Conservation (phyloP, 2,888 invertebrate genomes). For the Girardia tigrina region DNA sequence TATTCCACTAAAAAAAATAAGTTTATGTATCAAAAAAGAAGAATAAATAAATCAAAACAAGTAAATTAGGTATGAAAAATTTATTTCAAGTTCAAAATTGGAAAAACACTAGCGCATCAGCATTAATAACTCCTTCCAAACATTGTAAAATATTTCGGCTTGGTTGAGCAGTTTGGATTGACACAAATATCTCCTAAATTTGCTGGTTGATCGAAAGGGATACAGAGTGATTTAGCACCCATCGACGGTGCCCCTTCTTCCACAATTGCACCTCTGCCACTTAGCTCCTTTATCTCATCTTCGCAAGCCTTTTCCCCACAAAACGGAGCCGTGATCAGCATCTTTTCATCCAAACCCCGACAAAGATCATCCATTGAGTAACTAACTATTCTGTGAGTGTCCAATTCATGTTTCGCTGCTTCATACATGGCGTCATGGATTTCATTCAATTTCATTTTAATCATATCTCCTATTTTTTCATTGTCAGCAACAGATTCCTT, state of each 20-base stretch:
- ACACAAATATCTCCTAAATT: conserved; percentile 52
- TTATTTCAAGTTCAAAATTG: too few species aligned
- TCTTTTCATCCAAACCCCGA: conserved; percentile 66
- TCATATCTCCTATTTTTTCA: conserved; percentile 37
- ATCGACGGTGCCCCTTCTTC: conserved; percentile 74
- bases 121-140: conserved; percentile 92
- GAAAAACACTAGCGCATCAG: too few species aligned
- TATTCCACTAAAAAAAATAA: too few species aligned
- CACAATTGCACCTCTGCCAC: conserved; percentile 56
- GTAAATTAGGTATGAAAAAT: too few species aligned
- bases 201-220: conserved; percentile 74
- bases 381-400: conserved; percentile 60
- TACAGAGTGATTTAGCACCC: conserved; percentile 97
- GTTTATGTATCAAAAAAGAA: too few species aligned
- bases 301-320: conserved; percentile 79
- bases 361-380: conserved; percentile 71
- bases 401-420: conserved; percentile 67
- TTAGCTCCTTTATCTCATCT: conserved; percentile 84
- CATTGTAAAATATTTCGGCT: conserved; percentile 70
- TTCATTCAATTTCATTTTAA: not conserved
- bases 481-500: conserved; percentile 61
- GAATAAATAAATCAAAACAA: too few species aligned
- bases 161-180: conserved; percentile 62
- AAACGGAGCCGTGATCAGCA: conserved; percentile 81
- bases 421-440: conserved; percentile 38